Percentiles rank a stretch among this genome's conserved stretches.
Conservation (phyloP, 2,888 invertebrate genomes). For the Taphrorychus bicolor region DNA sequence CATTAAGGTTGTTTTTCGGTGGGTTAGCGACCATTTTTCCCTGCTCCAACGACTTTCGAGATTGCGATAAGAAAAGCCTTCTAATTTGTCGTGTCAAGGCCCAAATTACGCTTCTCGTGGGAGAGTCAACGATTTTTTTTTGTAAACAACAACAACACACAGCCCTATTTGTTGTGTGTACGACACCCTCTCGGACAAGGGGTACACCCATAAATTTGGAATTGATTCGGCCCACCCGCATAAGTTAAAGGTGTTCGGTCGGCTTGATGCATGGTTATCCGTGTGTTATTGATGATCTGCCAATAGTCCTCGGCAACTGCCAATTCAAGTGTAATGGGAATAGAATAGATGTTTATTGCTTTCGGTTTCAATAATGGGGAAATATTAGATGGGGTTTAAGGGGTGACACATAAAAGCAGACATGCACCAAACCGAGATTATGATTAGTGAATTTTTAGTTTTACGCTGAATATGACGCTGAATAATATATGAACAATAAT, state of each 20-base stretch:
- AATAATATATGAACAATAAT: too few relatives aligned
- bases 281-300: neutral
- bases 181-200: neutral
- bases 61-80: slow-evolving; percentile 21
- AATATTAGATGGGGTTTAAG: too few relatives aligned
- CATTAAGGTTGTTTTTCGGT: slow-evolving; percentile 21
- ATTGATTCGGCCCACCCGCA: neutral
- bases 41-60: neutral
- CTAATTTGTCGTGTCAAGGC: slow-evolving; percentile 21
- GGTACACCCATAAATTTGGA: neutral
- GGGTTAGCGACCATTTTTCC: slow-evolving; percentile 15
- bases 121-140: slow-evolving; percentile 19
- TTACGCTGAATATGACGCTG: too few relatives aligned
- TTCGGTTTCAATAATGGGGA: too few relatives aligned
- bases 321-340: neutral
- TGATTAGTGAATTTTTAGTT: too few relatives aligned
- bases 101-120: slow-evolving; percentile 8
- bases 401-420: too few relatives aligned
- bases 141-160: too few relatives aligned
- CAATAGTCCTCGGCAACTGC: neutral
- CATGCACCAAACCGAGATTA: too few relatives aligned
- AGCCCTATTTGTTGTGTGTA: neutral
- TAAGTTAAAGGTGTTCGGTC: neutral
- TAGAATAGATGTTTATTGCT: neutral
- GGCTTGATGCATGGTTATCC: neutral